Conservation (phyloP, 2,888 invertebrate genomes). For the Lycocerus yunnanus region DNA sequence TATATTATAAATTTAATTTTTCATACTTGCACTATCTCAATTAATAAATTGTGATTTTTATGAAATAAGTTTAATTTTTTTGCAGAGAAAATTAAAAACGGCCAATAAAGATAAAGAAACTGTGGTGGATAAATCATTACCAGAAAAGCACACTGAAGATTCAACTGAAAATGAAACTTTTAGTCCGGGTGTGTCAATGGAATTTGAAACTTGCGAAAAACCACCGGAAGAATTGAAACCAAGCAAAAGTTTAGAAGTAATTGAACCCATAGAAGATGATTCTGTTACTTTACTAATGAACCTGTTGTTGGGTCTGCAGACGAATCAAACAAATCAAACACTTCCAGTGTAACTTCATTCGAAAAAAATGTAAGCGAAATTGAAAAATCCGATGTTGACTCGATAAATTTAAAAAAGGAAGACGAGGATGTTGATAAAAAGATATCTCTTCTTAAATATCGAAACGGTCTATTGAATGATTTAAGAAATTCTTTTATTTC, state of each 20-base stretch:
- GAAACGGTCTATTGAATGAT: constrained; percentile 68
- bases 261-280: not conserved
- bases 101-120: constrained; percentile 40
- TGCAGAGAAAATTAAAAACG: constrained; percentile 44
- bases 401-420: constrained; percentile 10
- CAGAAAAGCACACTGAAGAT: constrained; percentile 15
- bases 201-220: constrained; percentile 3
- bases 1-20: not conserved
- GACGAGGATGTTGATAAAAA: constrained; percentile 33
- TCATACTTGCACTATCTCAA: not conserved
- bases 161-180: not conserved
- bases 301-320: constrained; percentile 8
- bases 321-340: constrained; percentile 13
- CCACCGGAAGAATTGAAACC: constrained; percentile 9
- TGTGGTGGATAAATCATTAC: constrained; percentile 22
- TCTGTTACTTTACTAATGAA: not conserved
- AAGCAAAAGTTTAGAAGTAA: constrained; percentile 7
- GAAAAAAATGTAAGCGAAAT: constrained; percentile 26
- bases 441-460: constrained; percentile 65
- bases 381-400: constrained; percentile 11
- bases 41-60: not conserved
- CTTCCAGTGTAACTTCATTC: constrained; percentile 12
- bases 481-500: constrained; percentile 71
- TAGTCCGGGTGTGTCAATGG: constrained; percentile 1
- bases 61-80: constrained; percentile 7